Conservation (phyloP, 2,113 vertebrate genomes). For the Zapus hudsonius region DNA sequence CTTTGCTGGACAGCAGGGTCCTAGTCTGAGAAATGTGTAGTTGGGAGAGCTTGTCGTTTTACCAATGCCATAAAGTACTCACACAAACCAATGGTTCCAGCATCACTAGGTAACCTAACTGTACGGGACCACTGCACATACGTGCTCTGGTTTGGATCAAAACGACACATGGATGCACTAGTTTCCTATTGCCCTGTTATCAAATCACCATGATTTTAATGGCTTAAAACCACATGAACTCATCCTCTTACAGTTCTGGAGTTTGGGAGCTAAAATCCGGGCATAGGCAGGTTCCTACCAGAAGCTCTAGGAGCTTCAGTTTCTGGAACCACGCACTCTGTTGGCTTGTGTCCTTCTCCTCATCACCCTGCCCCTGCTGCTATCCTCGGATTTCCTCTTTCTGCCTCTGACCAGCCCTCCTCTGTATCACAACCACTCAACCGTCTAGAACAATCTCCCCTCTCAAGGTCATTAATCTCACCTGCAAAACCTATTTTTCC, state of each 20-base stretch:
- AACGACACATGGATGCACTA: neutral
- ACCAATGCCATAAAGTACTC: neutral
- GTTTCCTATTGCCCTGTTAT: neutral
- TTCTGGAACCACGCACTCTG: neutral
- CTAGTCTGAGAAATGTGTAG: neutral
- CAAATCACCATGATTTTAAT: neutral
- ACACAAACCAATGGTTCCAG: accelerated
- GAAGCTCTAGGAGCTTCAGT: neutral
- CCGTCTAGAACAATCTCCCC: accelerated
- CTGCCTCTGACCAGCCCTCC: neutral
- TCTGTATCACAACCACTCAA: accelerated
- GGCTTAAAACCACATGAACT: neutral
- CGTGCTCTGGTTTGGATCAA: neutral
- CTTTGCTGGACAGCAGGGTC: no score
- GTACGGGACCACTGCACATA: neutral
- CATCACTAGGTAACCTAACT: neutral
- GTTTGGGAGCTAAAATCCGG: accelerated
- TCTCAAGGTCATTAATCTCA: neutral
- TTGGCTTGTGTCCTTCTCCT: neutral
- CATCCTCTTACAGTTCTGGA: neutral
- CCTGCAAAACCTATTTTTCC: neutral
- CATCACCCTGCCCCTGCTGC: no score
- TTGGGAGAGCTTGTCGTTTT: neutral
- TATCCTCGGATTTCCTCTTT: accelerated
- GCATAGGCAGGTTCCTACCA: neutral